phyloP scores from a whole-genome alignment of 2,888 invertebrate species.

The Rhorus exstirpatorius region DNA sequence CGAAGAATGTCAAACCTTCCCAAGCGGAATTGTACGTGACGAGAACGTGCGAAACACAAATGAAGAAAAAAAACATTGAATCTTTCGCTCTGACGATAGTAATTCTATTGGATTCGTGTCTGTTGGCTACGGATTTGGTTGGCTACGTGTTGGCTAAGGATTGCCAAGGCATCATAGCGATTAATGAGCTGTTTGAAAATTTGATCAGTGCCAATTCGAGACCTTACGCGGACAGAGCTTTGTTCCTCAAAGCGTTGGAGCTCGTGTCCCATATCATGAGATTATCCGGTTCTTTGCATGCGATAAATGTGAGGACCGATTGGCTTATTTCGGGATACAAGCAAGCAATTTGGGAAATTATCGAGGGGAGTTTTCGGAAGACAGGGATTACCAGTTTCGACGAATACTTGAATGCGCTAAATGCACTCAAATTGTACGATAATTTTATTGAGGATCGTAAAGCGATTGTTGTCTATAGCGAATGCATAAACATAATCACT shows the following conservation, averaged over 20 bases:
- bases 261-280: conserved; percentile 73
- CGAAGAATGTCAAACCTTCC: conserved; percentile 43
- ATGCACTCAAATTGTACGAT: too few species aligned
- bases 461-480: too few species aligned
- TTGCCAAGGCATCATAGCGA: conserved; percentile 60
- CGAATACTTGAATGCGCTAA: conserved; percentile 41
- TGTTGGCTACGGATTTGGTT: conserved; percentile 63
- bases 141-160: too few species aligned
- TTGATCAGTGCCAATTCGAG: conserved; percentile 75
- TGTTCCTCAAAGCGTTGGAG: conserved; percentile 70
- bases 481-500: conserved; percentile 36
- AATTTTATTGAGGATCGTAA: too few species aligned
- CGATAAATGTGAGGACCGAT: not conserved
- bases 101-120: conserved; percentile 75
- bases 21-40: conserved; percentile 71
- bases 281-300: too few species aligned
- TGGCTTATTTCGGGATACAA: conserved; percentile 57
- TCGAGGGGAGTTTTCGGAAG: conserved; percentile 70
- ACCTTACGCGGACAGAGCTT: conserved; percentile 76
- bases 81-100: conserved; percentile 76
- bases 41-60: conserved; percentile 22
- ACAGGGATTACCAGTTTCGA: conserved; percentile 55
- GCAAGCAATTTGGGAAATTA: conserved; percentile 68
- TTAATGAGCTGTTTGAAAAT: conserved; percentile 72
- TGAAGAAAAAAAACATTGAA: conserved; percentile 52